These are phyloP conservation scores for Setipinna tenuifilis DNA, from an alignment of 2,797 vertebrate species.

Conservation along the genomic window DNA sequence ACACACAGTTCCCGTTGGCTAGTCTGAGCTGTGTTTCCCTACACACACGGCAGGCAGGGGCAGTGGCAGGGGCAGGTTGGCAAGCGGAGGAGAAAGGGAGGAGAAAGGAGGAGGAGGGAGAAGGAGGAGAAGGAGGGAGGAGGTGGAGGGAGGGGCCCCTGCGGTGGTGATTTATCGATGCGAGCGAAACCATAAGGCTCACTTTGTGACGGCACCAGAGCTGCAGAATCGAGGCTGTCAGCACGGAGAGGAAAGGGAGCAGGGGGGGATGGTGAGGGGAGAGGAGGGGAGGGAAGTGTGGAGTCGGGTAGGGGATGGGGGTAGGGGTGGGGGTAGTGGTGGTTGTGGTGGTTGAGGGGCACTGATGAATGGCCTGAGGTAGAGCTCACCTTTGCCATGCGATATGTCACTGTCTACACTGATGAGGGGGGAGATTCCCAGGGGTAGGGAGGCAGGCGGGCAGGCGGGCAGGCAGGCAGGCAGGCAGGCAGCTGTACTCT, in stretches of 20 bases:
- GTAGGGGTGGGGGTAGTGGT: not conserved
- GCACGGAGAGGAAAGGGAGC: not conserved
- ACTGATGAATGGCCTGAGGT: conserved; percentile 74
- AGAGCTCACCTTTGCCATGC: conserved; percentile 59
- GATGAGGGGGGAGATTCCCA: conserved; percentile 58
- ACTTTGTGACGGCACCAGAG: conserved; percentile 72
- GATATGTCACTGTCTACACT: conserved; percentile 74
- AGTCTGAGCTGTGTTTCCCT: not conserved
- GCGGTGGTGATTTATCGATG: conserved; percentile 70
- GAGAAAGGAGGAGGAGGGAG: too few species aligned
- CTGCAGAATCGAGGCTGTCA: conserved; percentile 69
- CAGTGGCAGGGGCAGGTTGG: not conserved
- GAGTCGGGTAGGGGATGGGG: too few species aligned
- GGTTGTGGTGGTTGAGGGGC: not conserved
- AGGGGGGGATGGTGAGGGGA: not conserved
- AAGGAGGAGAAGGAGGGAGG: not conserved
- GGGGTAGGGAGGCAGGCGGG: not conserved
- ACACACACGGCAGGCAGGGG: not conserved
- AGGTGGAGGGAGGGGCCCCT: conserved; percentile 2
- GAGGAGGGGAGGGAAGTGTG: too few species aligned
- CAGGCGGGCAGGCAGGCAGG: not conserved
- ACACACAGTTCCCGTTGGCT: not conserved
- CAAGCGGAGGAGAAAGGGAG: not conserved
- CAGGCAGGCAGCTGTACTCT: not conserved
- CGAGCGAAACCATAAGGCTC: conserved; percentile 72